Evolutionary conservation across 2,888 invertebrate genomes (phyloP).

Genomic region (Stenolophus ochropezus): DNA sequence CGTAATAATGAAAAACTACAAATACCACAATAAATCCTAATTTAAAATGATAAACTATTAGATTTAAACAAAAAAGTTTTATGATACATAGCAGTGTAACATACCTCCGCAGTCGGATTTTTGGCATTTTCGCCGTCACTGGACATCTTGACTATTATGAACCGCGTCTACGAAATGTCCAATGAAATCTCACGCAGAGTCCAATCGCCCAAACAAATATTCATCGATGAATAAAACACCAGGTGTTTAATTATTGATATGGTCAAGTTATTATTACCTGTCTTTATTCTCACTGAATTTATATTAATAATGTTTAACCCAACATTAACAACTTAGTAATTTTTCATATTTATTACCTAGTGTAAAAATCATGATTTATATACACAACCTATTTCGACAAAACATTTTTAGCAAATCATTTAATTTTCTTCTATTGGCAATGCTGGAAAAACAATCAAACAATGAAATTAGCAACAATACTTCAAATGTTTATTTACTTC

Average conservation of each 20-base stretch:
- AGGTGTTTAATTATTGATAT: slow-evolving; percentile 37
- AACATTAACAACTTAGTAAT: slow-evolving; percentile 4
- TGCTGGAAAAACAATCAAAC: slow-evolving; percentile 20
- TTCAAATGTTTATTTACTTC: neutral
- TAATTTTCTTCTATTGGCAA: slow-evolving; percentile 35
- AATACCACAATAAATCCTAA: slow-evolving; percentile 31
- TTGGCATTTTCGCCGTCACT: slow-evolving; percentile 72
- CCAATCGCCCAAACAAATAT: slow-evolving; percentile 66
- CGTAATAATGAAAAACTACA: slow-evolving; percentile 57
- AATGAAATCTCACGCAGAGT: slow-evolving; percentile 71
- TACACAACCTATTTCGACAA: slow-evolving; percentile 26
- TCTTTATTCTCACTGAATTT: slow-evolving; percentile 5
- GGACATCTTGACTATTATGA: slow-evolving; percentile 71
- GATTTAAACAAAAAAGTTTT: slow-evolving; percentile 41
- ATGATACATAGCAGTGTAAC: slow-evolving; percentile 61
- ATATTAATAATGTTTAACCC: slow-evolving; percentile 27
- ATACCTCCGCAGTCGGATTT: slow-evolving; percentile 71
- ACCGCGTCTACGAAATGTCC: slow-evolving; percentile 71
- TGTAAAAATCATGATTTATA: neutral
- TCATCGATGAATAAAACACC: slow-evolving; percentile 48
- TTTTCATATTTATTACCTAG: neutral
- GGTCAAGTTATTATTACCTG: slow-evolving; percentile 46
- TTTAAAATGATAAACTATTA: slow-evolving; percentile 34
- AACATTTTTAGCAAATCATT: neutral
- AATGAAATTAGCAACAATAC: slow-evolving; percentile 17